phyloP scores from a whole-genome alignment of 2,797 vertebrate species.

The Odontamblyopus rebecca region DNA sequence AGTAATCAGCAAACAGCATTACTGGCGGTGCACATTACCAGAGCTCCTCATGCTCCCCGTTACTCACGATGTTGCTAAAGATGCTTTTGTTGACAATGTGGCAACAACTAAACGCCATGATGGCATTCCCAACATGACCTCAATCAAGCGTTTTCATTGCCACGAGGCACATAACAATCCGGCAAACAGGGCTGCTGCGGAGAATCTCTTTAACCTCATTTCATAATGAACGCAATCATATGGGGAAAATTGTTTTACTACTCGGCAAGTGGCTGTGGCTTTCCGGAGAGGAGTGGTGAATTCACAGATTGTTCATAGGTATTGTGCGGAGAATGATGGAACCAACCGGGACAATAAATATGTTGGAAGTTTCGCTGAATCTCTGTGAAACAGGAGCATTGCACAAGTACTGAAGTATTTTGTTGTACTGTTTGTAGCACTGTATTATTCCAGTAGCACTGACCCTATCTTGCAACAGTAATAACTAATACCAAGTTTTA shows the following conservation, averaged over 20 bases:
- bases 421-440: too few species aligned
- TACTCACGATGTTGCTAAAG: slow-evolving; percentile 44
- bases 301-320: slow-evolving; percentile 34
- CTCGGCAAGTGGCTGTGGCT: slow-evolving; percentile 11
- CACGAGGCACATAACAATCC: slow-evolving; percentile 54
- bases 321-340: slow-evolving; percentile 19
- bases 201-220: slow-evolving; percentile 55
- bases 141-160: slow-evolving; percentile 63
- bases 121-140: slow-evolving; percentile 66
- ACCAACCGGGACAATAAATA: slow-evolving; percentile 9
- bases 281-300: slow-evolving; percentile 13
- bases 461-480: slow-evolving; percentile 7
- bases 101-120: slow-evolving; percentile 49
- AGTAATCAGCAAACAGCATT: slow-evolving; percentile 46
- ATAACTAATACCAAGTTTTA: slow-evolving; percentile 27
- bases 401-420: slow-evolving; percentile 14
- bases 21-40: slow-evolving; percentile 23
- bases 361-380: slow-evolving; percentile 34
- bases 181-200: slow-evolving; percentile 42
- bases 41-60: slow-evolving; percentile 34
- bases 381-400: slow-evolving; percentile 55
- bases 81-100: slow-evolving; percentile 59
- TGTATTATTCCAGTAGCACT: not conserved
- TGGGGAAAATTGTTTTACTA: slow-evolving; percentile 25
- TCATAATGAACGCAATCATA: slow-evolving; percentile 59